Percentiles rank a stretch among this genome's conserved stretches.
These are phyloP conservation scores for Metallyticus violacea DNA, from an alignment of 2,888 invertebrate species.

Conservation along the genomic window DNA sequence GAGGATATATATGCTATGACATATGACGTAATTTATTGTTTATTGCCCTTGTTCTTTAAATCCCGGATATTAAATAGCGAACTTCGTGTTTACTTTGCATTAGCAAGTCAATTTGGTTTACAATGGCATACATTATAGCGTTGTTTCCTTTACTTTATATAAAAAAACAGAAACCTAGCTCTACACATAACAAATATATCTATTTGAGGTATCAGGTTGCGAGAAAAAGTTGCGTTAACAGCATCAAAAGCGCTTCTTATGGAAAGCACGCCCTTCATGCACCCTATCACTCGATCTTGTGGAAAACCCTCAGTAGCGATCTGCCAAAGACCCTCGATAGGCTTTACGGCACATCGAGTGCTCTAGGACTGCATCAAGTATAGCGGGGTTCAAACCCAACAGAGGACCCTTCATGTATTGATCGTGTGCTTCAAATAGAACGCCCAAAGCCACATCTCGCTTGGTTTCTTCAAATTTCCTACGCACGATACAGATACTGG, in stretches of 20 bases:
- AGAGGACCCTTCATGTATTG: not conserved
- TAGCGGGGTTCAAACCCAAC: not conserved
- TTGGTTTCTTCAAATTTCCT: not conserved
- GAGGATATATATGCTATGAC: too few species aligned
- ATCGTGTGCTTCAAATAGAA: not conserved
- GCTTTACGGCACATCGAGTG: not conserved
- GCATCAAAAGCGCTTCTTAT: not conserved
- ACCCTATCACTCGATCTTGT: too few species aligned
- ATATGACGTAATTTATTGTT: too few species aligned
- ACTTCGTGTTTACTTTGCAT: too few species aligned
- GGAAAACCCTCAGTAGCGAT: not conserved
- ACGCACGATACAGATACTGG: not conserved
- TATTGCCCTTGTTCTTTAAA: too few species aligned
- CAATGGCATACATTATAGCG: too few species aligned
- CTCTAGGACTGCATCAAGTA: not conserved
- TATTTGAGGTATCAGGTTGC: too few species aligned
- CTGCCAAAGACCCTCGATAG: not conserved
- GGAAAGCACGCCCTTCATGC: not conserved
- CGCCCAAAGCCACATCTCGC: not conserved
- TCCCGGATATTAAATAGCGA: too few species aligned
- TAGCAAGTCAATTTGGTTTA: too few species aligned
- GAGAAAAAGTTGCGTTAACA: not conserved
- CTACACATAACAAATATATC: too few species aligned
- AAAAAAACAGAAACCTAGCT: too few species aligned
- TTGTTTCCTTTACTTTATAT: too few species aligned